Evolutionary conservation across 2,113 vertebrate species (phyloP), one percentile per base, ranked within the genome.

Genomic region (Neoarius graeffei): DNA sequence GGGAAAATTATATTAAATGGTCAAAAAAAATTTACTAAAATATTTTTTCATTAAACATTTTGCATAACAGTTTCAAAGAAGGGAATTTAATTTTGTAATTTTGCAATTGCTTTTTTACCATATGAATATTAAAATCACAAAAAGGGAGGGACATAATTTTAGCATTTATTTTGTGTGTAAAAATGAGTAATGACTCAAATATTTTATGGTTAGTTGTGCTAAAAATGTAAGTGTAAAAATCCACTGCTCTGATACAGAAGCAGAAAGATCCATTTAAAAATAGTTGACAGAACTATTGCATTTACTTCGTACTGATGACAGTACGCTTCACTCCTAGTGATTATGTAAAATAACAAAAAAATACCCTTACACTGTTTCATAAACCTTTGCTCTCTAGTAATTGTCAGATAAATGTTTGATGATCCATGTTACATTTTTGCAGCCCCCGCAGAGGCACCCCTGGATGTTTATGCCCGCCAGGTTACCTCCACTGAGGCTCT

Each of bases 401-500:
- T 56, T 27, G 25, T 79, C 25, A 27, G 11, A 57, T 57, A 57
- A 80, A 80, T 57, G 3, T 57, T 74, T 74, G 4, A 74, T 74
- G 27, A 56, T 11, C 27, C 5, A 20, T 35, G 17, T 30, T n/a
- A 23, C 19, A 30, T 74, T 20, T 57, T n/a, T 11, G 90, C 92
- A 97, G 97, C 96, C 88, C 97, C 97, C 69, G 95, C 89, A 86
- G 97, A 99, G 95, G 89, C 94, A 87, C 98, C 98, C 10, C 96
- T 96, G 91, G 96, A 96, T 52, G 96, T 99, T 17, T 96, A 96
- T 0, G 94, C 96, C 50, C 94, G 96, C 88, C 96, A 97, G 7
- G 93, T 97, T 48, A 97, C 98, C 2, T 97, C 97, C 90, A 97
- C 97, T 10, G 98, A 99, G 92, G 97, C 97, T 83, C 93, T 97